These are phyloP conservation scores for Onychorhynchus coronatus DNA, from an alignment of 2,113 vertebrate species.

Conservation along the genomic window DNA sequence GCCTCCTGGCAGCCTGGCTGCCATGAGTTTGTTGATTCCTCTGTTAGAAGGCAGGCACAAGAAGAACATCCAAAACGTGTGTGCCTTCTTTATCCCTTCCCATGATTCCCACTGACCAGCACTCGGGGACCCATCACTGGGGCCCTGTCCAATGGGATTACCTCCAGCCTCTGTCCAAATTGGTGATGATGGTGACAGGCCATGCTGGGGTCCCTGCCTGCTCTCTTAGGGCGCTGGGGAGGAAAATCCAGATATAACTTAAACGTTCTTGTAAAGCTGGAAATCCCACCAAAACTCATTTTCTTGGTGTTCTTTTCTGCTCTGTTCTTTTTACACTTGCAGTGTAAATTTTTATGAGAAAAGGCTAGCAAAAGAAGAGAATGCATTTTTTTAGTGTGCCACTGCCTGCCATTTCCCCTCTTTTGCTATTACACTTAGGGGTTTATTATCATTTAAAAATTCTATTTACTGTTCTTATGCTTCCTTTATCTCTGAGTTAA, in stretches of 20 bases:
- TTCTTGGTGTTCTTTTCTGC: neutral
- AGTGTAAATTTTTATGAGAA: neutral
- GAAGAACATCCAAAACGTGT: neutral
- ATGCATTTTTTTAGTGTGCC: neutral
- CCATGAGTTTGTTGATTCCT: neutral
- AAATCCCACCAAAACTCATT: neutral
- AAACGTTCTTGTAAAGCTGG: neutral
- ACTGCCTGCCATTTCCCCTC: neutral
- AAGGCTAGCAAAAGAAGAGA: neutral
- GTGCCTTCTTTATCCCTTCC: neutral
- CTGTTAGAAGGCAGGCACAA: neutral
- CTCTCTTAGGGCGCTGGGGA: accelerated
- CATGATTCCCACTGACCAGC: neutral
- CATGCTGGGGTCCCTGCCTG: neutral
- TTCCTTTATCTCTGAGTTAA: slow-evolving; percentile 15
- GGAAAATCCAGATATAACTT: neutral
- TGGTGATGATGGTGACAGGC: neutral
- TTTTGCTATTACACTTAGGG: neutral
- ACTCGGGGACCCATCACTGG: accelerated
- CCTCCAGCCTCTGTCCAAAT: neutral
- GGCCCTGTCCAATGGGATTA: neutral
- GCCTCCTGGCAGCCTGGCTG: neutral
- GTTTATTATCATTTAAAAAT: neutral
- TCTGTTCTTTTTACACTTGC: neutral
- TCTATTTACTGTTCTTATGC: neutral